These are phyloP conservation scores for Herpetotheres cachinnans DNA, from an alignment of 2,113 vertebrate species.

Conservation along the genomic window DNA sequence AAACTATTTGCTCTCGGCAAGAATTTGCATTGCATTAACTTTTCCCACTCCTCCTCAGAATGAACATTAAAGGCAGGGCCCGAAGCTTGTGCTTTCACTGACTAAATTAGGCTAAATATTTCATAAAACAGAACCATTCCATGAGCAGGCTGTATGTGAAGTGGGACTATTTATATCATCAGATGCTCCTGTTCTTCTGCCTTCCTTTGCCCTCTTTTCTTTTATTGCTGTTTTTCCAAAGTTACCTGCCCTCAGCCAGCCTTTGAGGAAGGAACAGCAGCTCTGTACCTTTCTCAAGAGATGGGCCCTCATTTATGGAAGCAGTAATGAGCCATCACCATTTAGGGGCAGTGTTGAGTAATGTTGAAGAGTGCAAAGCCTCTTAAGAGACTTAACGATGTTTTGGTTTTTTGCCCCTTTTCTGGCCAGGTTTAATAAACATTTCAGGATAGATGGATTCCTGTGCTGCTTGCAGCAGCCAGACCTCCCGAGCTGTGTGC, in stretches of 20 bases:
- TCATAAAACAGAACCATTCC: background rate
- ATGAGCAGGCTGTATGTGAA: background rate
- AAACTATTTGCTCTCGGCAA: background rate
- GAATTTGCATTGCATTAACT: conserved; percentile 50
- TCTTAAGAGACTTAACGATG: background rate
- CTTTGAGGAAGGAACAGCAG: background rate
- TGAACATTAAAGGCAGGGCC: conserved; percentile 19
- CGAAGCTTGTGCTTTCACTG: conserved; percentile 24
- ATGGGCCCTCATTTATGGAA: background rate
- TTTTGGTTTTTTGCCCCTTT: background rate
- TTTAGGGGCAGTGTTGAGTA: fast-evolving
- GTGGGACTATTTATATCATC: background rate
- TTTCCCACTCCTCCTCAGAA: conserved; percentile 26
- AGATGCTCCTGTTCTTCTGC: background rate
- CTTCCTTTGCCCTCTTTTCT: background rate
- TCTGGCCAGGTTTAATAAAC: background rate
- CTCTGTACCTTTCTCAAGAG: fast-evolving
- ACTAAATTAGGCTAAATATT: background rate
- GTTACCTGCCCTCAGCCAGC: background rate
- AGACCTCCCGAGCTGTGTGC: fast-evolving
- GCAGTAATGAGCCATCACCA: background rate
- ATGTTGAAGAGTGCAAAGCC: background rate
- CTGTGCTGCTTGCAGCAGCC: background rate
- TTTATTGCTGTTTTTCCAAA: background rate
- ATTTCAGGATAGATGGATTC: background rate